These are phyloP conservation scores for Bombus pyrosoma DNA, from an alignment of 1,140 invertebrate species.

Conservation along the genomic window DNA sequence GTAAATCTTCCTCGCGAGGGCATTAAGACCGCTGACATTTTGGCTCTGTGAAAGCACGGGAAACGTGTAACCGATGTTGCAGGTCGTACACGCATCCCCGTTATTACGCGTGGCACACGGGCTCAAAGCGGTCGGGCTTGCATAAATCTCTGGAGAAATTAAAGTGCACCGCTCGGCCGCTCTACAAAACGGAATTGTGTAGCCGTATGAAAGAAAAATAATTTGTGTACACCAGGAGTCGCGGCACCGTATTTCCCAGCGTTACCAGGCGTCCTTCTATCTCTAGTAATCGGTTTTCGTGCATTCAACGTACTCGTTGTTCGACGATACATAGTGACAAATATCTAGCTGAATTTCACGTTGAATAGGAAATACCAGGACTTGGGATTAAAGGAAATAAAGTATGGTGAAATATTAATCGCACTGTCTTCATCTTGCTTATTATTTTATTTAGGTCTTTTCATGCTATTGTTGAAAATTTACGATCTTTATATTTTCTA, in stretches of 20 bases:
- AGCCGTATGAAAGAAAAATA: slow-evolving; percentile 29
- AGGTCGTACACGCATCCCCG: slow-evolving; percentile 9
- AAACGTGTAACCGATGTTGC: slow-evolving; percentile 12
- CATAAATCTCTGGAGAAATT: slow-evolving; percentile 46
- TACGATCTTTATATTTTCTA: not conserved
- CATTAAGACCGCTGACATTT: slow-evolving; percentile 28
- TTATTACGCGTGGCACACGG: slow-evolving; percentile 31
- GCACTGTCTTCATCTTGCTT: not conserved
- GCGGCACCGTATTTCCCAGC: not conserved
- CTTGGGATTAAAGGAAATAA: not conserved
- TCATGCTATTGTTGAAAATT: too few species aligned
- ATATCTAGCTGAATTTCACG: not conserved
- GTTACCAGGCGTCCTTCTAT: not conserved
- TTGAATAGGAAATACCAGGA: not conserved
- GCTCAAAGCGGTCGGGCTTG: slow-evolving; percentile 16
- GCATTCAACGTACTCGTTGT: not conserved
- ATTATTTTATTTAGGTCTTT: not conserved
- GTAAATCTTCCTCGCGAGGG: slow-evolving; percentile 1
- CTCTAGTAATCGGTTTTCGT: slow-evolving; percentile 25
- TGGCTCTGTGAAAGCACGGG: not conserved
- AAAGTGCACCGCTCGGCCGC: slow-evolving; percentile 20
- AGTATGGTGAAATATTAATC: not conserved
- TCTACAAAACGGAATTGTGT: slow-evolving; percentile 20
- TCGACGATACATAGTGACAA: not conserved
- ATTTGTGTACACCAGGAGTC: slow-evolving; percentile 21